phyloP scores from a whole-genome alignment of 2,113 vertebrate genomes.

The Notothenia coriiceps region DNA sequence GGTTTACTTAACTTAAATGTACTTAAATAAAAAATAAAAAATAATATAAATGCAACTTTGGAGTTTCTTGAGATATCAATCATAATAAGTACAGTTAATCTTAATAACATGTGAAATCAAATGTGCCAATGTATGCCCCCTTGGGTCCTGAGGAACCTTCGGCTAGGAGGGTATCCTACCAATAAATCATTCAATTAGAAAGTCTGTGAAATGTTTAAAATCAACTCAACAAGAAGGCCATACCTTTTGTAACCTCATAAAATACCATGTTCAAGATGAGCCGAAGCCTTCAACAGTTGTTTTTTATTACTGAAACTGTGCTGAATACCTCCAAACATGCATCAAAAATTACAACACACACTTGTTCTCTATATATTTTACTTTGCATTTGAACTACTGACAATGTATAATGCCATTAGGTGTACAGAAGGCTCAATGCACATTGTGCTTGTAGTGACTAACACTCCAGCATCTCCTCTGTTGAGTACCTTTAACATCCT shows the following conservation, averaged over 20 bases:
- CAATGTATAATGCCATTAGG: background rate
- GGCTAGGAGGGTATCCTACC: slow-evolving; percentile 46
- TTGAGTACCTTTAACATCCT: background rate
- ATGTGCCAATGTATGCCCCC: slow-evolving; percentile 54
- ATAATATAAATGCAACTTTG: background rate
- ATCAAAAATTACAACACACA: background rate
- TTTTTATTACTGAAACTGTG: too few species aligned
- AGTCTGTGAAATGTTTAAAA: slow-evolving; percentile 30
- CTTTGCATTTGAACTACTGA: background rate
- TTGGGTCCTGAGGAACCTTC: slow-evolving; percentile 42
- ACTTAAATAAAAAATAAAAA: background rate
- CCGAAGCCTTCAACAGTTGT: too few species aligned
- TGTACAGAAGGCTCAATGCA: background rate
- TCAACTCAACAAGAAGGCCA: slow-evolving; percentile 2
- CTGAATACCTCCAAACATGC: too few species aligned
- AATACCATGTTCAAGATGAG: too few species aligned
- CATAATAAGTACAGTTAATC: too few species aligned
- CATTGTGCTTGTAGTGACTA: background rate
- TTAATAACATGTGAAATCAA: slow-evolving; percentile 24
- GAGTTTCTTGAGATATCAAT: too few species aligned
- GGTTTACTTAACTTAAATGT: background rate
- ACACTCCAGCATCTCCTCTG: background rate
- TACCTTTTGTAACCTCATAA: too few species aligned
- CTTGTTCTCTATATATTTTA: background rate
- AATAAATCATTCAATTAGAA: slow-evolving; percentile 39